phyloP scores from a whole-genome alignment of 2,113 vertebrate genomes.

The Formicarius rufipectus region DNA sequence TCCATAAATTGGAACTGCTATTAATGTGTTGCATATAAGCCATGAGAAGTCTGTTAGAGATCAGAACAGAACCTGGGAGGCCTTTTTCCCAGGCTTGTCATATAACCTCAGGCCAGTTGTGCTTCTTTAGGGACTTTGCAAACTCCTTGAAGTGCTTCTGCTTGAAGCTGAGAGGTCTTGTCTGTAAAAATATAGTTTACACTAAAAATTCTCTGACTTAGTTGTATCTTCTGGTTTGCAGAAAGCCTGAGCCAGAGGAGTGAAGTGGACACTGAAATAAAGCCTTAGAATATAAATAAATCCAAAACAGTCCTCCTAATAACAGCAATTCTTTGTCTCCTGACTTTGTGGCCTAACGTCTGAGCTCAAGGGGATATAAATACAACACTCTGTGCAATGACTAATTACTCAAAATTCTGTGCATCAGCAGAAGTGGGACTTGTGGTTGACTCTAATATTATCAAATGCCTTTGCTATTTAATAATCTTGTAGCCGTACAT shows the following conservation, averaged over 20 bases:
- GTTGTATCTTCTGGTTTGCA: constrained; percentile 52
- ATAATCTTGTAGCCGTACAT: constrained; percentile 66
- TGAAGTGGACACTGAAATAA: constrained; percentile 65
- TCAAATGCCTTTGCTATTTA: constrained; percentile 76
- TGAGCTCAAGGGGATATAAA: constrained; percentile 72
- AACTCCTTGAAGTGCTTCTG: constrained; percentile 48
- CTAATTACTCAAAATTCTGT: constrained; percentile 76
- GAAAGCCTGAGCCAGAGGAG: constrained; percentile 42
- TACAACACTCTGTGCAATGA: constrained; percentile 73
- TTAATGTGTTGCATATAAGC: constrained; percentile 43
- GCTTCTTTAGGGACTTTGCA: constrained; percentile 39
- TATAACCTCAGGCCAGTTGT: constrained; percentile 38
- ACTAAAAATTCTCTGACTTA: constrained; percentile 59
- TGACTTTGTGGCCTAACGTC: constrained; percentile 80
- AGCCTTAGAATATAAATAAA: constrained; percentile 73
- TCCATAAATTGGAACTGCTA: constrained; percentile 33
- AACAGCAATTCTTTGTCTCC: constrained; percentile 75
- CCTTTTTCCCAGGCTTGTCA: constrained; percentile 48
- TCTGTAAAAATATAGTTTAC: constrained; percentile 58
- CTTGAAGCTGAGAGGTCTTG: constrained; percentile 46
- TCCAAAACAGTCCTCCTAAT: constrained; percentile 63
- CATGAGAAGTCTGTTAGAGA: constrained; percentile 45
- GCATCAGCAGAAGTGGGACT: constrained; percentile 78
- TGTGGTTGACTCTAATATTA: constrained; percentile 76
- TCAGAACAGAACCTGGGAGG: constrained; percentile 55